Percentiles rank a stretch among this genome's conserved stretches.
These are phyloP conservation scores for Microdon myrmicae DNA, from an alignment of 2,888 invertebrate genomes.

Conservation along the genomic window DNA sequence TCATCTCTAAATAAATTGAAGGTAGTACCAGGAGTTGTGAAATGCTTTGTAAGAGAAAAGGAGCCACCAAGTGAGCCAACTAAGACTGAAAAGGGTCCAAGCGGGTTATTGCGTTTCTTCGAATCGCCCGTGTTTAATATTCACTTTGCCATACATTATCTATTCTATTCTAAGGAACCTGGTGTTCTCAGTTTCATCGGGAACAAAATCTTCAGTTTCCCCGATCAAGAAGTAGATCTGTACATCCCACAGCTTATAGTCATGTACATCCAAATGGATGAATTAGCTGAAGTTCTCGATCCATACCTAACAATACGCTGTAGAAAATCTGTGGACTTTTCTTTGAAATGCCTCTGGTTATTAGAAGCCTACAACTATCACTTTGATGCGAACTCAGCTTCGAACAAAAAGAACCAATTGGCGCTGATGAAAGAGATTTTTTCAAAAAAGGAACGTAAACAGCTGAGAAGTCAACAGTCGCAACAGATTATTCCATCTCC, in stretches of 20 bases:
- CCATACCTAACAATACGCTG: conserved; percentile 87
- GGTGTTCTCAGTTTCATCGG: conserved; percentile 98
- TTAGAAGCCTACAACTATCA: conserved; percentile 83
- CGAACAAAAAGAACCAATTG: conserved; percentile 63
- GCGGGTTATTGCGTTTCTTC: conserved; percentile 76
- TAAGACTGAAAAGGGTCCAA: conserved; percentile 64
- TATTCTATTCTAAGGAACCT: conserved; percentile 97
- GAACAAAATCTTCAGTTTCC: conserved; percentile 96
- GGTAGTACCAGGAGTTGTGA: conserved; percentile 64
- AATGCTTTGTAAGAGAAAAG: conserved; percentile 63
- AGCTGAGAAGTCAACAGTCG: conserved; percentile 45
- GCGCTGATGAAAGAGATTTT: conserved; percentile 66
- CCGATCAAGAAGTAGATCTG: conserved; percentile 92
- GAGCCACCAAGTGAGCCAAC: conserved; percentile 56
- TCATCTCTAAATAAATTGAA: conserved; percentile 64
- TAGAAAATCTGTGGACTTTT: conserved; percentile 94
- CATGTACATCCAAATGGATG: conserved; percentile 98
- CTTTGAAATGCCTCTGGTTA: conserved; percentile 95
- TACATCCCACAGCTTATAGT: conserved; percentile 97
- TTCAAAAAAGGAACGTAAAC: conserved; percentile 63
- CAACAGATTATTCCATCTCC: conserved; percentile 60
- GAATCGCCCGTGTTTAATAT: conserved; percentile 98
- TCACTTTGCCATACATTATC: conserved; percentile 97
- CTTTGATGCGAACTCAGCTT: conserved; percentile 58
- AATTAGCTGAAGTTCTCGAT: conserved; percentile 93